phyloP scores from a whole-genome alignment of 2,888 invertebrate genomes.

The Apoderus coryli region DNA sequence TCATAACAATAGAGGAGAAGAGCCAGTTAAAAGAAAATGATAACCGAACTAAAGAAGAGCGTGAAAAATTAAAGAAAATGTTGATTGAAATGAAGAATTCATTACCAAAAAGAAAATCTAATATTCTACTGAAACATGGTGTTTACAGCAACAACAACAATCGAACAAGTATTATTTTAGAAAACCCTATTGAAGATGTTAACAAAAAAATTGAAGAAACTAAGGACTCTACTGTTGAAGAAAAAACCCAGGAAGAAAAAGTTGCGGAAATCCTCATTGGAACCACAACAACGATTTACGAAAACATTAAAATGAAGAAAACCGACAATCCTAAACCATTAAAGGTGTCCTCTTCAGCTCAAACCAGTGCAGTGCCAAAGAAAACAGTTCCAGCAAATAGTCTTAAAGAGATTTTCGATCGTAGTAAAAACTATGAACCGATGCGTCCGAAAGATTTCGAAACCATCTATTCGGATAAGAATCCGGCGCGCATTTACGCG shows the following conservation, averaged over 20 bases:
- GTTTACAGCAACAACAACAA: too few relatives aligned
- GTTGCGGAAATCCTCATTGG: slow-evolving; percentile 29
- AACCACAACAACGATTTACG: slow-evolving; percentile 31
- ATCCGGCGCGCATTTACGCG: slow-evolving; percentile 32
- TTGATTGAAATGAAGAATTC: slow-evolving; percentile 66
- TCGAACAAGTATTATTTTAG: slow-evolving; percentile 27
- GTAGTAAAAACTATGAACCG: slow-evolving; percentile 32
- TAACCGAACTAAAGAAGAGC: slow-evolving; percentile 35
- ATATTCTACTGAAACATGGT: slow-evolving; percentile 23
- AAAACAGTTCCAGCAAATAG: slow-evolving; percentile 25
- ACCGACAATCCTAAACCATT: slow-evolving; percentile 27
- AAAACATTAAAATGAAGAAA: slow-evolving; percentile 33
- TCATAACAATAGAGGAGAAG: slow-evolving; percentile 15
- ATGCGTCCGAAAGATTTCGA: slow-evolving; percentile 42
- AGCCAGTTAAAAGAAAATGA: slow-evolving; percentile 20
- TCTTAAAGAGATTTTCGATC: slow-evolving; percentile 17
- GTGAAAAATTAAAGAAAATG: slow-evolving; percentile 51
- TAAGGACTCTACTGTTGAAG: slow-evolving; percentile 11
- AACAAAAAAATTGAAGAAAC: slow-evolving; percentile 17
- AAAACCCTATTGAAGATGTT: slow-evolving; percentile 23
- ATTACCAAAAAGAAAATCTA: slow-evolving; percentile 41
- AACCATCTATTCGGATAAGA: slow-evolving; percentile 33
- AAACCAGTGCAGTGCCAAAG: slow-evolving; percentile 38
- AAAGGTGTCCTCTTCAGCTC: slow-evolving; percentile 44
- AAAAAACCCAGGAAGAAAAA: slow-evolving; percentile 23